Evolutionary conservation across 1,140 invertebrate genomes (phyloP).

Genomic region (fruit fly (Drosophila melanogaster)): DNA sequence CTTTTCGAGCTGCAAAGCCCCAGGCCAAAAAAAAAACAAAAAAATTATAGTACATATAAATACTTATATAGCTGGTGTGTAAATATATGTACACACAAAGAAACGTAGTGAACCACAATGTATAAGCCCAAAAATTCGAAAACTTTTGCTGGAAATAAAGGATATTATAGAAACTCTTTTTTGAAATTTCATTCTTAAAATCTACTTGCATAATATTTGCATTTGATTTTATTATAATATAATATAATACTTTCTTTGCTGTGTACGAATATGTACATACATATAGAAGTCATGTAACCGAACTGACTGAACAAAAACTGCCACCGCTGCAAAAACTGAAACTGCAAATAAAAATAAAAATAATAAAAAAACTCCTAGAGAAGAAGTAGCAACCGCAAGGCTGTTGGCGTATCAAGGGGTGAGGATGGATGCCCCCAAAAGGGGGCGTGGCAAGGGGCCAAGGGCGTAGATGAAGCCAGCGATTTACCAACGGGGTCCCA

Average conservation of each 20-base stretch:
- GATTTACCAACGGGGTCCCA: conserved; percentile 19
- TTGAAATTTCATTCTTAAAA: too few relatives aligned
- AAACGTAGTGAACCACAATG: not conserved
- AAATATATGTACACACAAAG: conserved; percentile 1
- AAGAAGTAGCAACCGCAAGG: conserved; percentile 42
- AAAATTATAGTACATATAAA: conserved; percentile 12
- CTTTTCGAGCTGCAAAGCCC: conserved; percentile 37
- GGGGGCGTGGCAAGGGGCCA: conserved; percentile 35
- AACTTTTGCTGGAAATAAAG: too few relatives aligned
- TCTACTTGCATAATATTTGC: not conserved
- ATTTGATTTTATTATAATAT: too few relatives aligned
- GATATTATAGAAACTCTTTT: too few relatives aligned
- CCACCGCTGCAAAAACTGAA: conserved; percentile 74
- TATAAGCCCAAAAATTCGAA: too few relatives aligned
- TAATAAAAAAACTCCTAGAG: conserved; percentile 59
- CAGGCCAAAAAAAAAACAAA: conserved; percentile 1
- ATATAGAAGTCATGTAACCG: conserved; percentile 47
- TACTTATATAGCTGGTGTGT: conserved; percentile 16
- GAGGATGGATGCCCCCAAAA: not conserved
- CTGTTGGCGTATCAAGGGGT: conserved; percentile 19
- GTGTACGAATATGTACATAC: not conserved
- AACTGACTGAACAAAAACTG: conserved; percentile 62
- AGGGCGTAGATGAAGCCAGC: conserved; percentile 37
- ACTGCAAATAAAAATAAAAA: conserved; percentile 79
- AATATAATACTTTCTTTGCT: too few relatives aligned